These are phyloP conservation scores for Panthera uncia DNA, from an alignment of 2,113 vertebrate genomes.

Conservation along the genomic window DNA sequence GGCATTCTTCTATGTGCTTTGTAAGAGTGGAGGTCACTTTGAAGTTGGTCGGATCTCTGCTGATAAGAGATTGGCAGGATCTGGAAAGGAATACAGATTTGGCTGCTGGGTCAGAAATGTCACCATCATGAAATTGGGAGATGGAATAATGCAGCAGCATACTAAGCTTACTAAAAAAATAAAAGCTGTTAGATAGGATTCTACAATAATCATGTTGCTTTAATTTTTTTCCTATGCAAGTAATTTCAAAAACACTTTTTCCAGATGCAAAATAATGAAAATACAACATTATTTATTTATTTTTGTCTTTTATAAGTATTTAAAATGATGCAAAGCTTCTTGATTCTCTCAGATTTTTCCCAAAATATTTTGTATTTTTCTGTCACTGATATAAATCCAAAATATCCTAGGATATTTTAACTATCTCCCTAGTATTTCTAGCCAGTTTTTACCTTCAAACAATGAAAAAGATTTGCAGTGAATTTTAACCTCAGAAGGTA, in stretches of 20 bases:
- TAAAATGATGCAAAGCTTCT: background rate
- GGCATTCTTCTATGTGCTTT: background rate
- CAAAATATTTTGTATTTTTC: constrained; percentile 14
- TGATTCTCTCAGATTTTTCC: background rate
- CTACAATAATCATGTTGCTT: background rate
- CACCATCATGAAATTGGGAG: background rate
- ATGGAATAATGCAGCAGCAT: background rate
- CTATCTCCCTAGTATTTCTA: background rate
- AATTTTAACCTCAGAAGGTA: background rate
- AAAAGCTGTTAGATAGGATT: background rate
- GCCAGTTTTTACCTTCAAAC: background rate
- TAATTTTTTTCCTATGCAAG: background rate
- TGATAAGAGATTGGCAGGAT: background rate
- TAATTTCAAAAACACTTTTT: background rate
- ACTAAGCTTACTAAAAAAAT: background rate
- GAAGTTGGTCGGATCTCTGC: background rate
- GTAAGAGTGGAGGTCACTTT: background rate
- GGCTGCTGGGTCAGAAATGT: constrained; percentile 40
- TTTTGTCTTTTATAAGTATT: background rate
- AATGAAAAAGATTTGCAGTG: background rate
- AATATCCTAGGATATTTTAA: background rate
- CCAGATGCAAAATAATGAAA: constrained; percentile 8
- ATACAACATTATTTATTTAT: background rate
- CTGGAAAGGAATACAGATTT: constrained; percentile 14
- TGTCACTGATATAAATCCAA: background rate